A percentile compares a stretch with the other conserved stretches of the same genome.
These are phyloP conservation scores for Gallinago undulata DNA, from an alignment of 2,113 vertebrate species.

Conservation along the genomic window DNA sequence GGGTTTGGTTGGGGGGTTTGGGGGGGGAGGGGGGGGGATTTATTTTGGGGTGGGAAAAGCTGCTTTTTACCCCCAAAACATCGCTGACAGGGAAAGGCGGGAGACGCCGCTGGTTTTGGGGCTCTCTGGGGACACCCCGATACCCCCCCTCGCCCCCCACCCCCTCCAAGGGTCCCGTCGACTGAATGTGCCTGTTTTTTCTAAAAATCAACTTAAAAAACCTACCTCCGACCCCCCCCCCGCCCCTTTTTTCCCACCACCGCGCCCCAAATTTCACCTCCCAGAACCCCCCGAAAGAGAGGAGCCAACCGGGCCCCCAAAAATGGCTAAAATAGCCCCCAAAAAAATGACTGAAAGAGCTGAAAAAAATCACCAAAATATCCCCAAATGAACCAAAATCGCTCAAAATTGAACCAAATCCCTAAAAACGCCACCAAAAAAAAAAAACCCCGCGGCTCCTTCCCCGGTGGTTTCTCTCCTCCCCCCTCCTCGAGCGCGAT, in stretches of 20 bases:
- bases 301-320: neutral
- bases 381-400: neutral
- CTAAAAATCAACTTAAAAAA: neutral
- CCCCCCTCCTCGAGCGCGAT: neutral
- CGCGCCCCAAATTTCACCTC: neutral
- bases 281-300: neutral
- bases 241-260: neutral
- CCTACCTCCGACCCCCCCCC: neutral
- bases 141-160: no score
- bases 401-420: neutral
- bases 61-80: no score
- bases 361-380: neutral
- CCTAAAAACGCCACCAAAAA: neutral
- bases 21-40: no score
- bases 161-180: no score
- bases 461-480: neutral
- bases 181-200: neutral
- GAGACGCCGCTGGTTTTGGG: no score
- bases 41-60: no score
- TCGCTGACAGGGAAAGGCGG: no score
- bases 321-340: neutral
- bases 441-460: neutral
- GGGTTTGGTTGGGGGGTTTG: no score
- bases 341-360: neutral
- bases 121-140: no score